phyloP scores from a whole-genome alignment of 1,140 invertebrate species.

The Achroia grisella region DNA sequence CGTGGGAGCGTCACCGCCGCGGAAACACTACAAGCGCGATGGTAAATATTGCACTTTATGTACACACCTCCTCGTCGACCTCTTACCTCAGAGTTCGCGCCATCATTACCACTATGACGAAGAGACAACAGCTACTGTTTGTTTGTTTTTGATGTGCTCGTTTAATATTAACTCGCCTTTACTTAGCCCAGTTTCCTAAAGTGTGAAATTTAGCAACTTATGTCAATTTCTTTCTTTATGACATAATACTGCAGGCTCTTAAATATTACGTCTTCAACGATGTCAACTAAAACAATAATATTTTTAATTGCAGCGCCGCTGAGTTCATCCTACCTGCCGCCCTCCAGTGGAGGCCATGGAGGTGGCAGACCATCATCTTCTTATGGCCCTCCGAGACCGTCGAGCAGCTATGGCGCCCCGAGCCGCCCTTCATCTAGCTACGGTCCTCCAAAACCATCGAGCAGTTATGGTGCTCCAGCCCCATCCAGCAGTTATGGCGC shows the following conservation, averaged over 20 bases:
- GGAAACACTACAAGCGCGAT: constrained; percentile 42
- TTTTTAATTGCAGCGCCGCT: constrained; percentile 50
- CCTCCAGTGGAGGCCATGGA: constrained; percentile 31
- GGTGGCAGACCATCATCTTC: constrained; percentile 53
- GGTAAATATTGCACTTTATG: constrained; percentile 18
- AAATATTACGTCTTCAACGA: no score
- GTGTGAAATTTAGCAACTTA: neutral
- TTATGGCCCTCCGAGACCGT: constrained; percentile 53
- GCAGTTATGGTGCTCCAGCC: constrained; percentile 48
- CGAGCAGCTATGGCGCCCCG: constrained; percentile 52
- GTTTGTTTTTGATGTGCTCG: neutral
- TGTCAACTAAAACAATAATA: constrained; percentile 10
- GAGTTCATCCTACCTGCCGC: constrained; percentile 60
- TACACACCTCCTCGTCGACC: no score
- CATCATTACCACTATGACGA: no score
- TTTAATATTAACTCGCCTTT: neutral
- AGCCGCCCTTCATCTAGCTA: constrained; percentile 56
- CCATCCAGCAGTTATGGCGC: constrained; percentile 51
- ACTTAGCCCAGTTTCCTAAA: no score
- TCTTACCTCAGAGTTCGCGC: no score
- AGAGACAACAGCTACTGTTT: no score
- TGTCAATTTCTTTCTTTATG: neutral
- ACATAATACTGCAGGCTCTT: no score
- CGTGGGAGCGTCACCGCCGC: constrained; percentile 19
- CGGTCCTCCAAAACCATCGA: constrained; percentile 60